Evolutionary conservation across 2,113 vertebrate species (phyloP).

Genomic region (Tachuris rubrigastra): DNA sequence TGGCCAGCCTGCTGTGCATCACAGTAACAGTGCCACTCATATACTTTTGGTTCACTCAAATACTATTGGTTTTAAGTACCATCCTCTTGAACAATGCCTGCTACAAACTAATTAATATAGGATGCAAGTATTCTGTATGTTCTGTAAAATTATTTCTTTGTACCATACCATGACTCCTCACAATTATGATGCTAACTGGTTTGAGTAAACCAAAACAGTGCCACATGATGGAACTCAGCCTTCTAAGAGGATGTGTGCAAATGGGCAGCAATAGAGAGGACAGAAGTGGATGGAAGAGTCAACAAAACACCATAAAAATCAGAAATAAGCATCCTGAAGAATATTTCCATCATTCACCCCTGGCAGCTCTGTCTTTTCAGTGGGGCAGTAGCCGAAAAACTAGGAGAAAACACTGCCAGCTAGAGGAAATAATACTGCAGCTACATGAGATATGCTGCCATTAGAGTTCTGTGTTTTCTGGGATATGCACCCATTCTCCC

Average conservation of each 20-base stretch:
- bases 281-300: not conserved
- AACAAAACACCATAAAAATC: not conserved
- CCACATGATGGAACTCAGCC: not conserved
- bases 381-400: not conserved
- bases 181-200: not conserved
- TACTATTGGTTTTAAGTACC: not conserved
- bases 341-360: not conserved
- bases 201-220: not conserved
- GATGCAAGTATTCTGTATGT: not conserved
- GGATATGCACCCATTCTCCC: not conserved
- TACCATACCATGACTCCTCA: not conserved
- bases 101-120: not conserved
- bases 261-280: not conserved
- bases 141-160: not conserved
- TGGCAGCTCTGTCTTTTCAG: not conserved
- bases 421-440: not conserved
- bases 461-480: not conserved
- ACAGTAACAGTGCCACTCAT: not conserved
- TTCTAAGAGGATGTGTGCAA: not conserved
- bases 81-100: not conserved
- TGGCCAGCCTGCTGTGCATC: not conserved
- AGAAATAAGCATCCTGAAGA: not conserved
- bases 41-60: too few species aligned
- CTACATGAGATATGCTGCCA: fast-evolving
- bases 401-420: not conserved